Evolutionary conservation across 2,113 vertebrate genomes (phyloP), one percentile per base, ranked within the genome.

Genomic region (Pangasianodon hypophthalmus): DNA sequence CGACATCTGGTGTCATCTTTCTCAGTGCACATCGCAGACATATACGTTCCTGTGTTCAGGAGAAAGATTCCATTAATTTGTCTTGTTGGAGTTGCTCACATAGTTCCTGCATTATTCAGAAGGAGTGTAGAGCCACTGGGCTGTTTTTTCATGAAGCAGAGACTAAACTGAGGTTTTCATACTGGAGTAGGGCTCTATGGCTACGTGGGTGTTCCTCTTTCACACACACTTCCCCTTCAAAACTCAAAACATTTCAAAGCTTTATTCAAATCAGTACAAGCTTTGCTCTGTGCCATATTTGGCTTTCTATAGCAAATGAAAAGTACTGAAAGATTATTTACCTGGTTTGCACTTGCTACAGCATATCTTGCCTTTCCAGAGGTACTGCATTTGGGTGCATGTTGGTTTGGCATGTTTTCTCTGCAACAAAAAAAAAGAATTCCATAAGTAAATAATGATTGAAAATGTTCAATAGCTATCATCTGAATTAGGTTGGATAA

Each of bases 11-110:
- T 98, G 1, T 95, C 93, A 0, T 94, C 91, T 54, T 91, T 93
- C 3, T 92, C 87, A 11, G 94, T 96, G 92, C 98, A 99, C 87
- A 94, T 94, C 21, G 92, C 81, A 88, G 93, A 95, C 94, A 98
- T 90, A 50, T 96, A 96, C 9, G 88, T 95, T 71, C 98, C 98
- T 99, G 89, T 32, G 77, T 67, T 83, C 21, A 67, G 29, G 26
- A 52, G 37, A 88, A 90, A 71, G 26, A 64, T 16, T 26, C 10
- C 3, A n/a, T 88, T n/a, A 46, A 26, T 79, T 77, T 18, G 52
- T 60, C 0, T 41, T 7, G n/a, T 16, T 37, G 48, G 46, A 67
- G 58, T 69, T 46, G n/a, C 3, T 88, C 62, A 73, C 32, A 84
- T 71, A 60, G 18, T 75, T 75, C 37, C 21, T 75, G 69, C 26